Base-by-base conservation (phyloP, 1,140 invertebrate species). In the Apocrypta bakeri region DNA sequence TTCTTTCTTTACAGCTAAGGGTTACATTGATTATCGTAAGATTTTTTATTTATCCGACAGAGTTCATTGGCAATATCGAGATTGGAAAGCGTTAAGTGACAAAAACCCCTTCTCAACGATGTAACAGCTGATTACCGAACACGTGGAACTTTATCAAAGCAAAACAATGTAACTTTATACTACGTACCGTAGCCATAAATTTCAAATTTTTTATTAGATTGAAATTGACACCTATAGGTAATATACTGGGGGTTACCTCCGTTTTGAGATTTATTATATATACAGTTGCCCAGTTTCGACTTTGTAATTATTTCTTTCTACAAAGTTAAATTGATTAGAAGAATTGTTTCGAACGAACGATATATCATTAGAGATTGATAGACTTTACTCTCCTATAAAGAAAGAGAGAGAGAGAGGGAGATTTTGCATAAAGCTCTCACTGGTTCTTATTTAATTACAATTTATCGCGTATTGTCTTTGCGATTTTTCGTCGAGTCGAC, bases 121-220 rank as follows among this genome's bases (percentile, higher is more conserved):
- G 21, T 6, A n/a, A 56, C 48, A 56, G 48, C 48, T 56, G 48
- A 56, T 56, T 56, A 56, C n/a, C 48, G 14, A 56, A 56, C 48
- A 56, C 48, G 48, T 56, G 48, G 48, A 56, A 56, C 3, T 56
- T 4, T 56, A 56, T 17, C 21, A 56, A 21, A 17, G 1, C 48
- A 21, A n/a, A 4, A 56, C 48, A 56, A 56, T 56, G 48, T 6
- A 56, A 56, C 21, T 56, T 12, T 42, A 17, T 56, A 56, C n/a
- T 56, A 7, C n/a, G 1, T 56, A 61, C 61, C 25, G n/a, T n/a
- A 75, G 29, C 17, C 68, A 37, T 37, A 37, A 71, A 71, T 71
- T 71, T 29, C n/a, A n/a, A n/a, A 71, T 37, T 11, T 71, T 71
- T 37, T 8, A 31, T 71, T 21, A n/a, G 31, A 71, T 71, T 71